Evolutionary conservation across 2,797 vertebrate genomes (phyloP).

Genomic region (Lutjanus campechanus): DNA sequence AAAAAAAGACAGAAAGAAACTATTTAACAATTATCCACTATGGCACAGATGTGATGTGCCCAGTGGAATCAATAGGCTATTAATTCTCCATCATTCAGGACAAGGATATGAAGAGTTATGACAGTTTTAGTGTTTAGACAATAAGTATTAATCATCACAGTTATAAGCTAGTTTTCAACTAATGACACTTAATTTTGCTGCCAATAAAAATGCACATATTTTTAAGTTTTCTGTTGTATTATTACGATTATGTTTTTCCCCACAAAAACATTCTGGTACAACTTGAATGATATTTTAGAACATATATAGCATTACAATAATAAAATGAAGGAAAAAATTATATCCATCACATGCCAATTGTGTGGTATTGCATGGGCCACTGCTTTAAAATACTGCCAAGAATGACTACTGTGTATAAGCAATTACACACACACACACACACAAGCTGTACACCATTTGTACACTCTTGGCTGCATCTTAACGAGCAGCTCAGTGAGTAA

Average conservation of each 20-base stretch:
- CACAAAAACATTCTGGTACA: background rate
- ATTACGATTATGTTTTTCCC: background rate
- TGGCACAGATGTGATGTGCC: too few species aligned
- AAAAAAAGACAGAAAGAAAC: too few species aligned
- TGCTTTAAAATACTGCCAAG: slow-evolving; percentile 18
- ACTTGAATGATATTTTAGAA: background rate
- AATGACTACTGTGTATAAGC: slow-evolving; percentile 19
- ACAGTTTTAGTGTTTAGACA: too few species aligned
- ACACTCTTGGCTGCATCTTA: slow-evolving; percentile 43
- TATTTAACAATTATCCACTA: too few species aligned
- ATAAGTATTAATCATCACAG: background rate
- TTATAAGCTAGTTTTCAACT: background rate
- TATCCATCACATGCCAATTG: background rate
- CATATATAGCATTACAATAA: background rate
- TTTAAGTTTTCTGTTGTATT: too few species aligned
- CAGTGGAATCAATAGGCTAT: too few species aligned
- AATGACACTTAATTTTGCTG: background rate
- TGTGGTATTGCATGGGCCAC: background rate
- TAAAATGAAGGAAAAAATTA: slow-evolving; percentile 1
- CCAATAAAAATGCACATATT: background rate
- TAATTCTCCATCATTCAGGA: too few species aligned
- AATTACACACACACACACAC: slow-evolving; percentile 14
- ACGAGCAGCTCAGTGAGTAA: slow-evolving; percentile 65
- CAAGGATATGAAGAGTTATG: too few species aligned
- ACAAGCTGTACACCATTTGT: slow-evolving; percentile 20